These are phyloP conservation scores for Tromatobia lineatoria DNA, from an alignment of 2,888 invertebrate species.

Conservation along the genomic window DNA sequence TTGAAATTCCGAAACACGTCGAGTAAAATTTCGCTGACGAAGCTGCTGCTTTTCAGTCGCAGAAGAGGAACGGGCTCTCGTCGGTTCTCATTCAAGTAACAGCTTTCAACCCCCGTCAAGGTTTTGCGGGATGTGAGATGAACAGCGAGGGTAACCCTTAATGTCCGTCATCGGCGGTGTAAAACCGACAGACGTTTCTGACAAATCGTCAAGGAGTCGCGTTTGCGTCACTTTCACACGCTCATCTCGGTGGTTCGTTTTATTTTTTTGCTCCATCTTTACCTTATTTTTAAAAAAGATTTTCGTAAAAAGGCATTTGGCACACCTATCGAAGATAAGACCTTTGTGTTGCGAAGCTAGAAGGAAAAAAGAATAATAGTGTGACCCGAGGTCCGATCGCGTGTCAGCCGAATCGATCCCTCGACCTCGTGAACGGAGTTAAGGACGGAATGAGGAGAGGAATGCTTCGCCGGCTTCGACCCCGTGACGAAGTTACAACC, in stretches of 20 bases:
- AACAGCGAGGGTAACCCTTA: slow-evolving; percentile 12
- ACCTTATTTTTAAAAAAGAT: background rate
- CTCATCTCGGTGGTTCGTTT: background rate
- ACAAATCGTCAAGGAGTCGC: slow-evolving; percentile 9
- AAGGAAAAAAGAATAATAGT: slow-evolving; percentile 20
- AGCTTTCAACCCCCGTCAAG: slow-evolving; percentile 33
- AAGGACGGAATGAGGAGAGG: slow-evolving; percentile 26
- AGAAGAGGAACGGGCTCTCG: background rate
- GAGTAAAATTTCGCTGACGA: slow-evolving; percentile 58
- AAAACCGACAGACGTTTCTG: slow-evolving; percentile 46
- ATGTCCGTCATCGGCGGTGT: slow-evolving; percentile 13
- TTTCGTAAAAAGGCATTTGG: background rate
- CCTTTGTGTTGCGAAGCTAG: background rate
- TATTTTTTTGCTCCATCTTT: background rate
- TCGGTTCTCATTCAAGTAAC: slow-evolving; percentile 4
- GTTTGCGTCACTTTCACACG: slow-evolving; percentile 18
- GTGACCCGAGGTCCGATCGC: slow-evolving; percentile 42
- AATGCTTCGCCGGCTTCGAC: slow-evolving; percentile 20
- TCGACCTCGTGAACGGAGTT: slow-evolving; percentile 29
- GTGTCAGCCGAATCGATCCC: slow-evolving; percentile 39
- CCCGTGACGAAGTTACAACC: slow-evolving; percentile 51
- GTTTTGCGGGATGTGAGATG: slow-evolving; percentile 16
- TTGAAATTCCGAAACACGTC: slow-evolving; percentile 63
- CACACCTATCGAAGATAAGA: background rate
- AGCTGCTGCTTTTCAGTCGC: slow-evolving; percentile 11